Percentiles rank a stretch among this genome's conserved stretches.
These are phyloP conservation scores for Neodon shergylaensis DNA, from an alignment of 2,113 vertebrate genomes.

Conservation along the genomic window DNA sequence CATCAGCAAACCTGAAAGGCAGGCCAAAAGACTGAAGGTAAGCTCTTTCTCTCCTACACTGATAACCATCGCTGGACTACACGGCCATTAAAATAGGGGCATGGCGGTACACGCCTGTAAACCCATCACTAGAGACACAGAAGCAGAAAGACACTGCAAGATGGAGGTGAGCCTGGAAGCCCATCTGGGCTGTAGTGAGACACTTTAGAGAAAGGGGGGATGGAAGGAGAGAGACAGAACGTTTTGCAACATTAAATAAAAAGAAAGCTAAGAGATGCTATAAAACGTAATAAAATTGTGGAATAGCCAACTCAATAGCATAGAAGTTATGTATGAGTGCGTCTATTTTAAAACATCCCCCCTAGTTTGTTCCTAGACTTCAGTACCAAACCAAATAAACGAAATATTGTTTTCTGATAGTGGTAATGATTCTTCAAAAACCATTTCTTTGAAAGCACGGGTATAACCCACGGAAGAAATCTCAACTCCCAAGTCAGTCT, in stretches of 20 bases:
- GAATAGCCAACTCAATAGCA: neutral
- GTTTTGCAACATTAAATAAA: neutral
- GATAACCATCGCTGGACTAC: neutral
- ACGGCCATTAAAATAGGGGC: neutral
- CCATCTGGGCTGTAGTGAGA: neutral
- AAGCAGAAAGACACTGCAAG: neutral
- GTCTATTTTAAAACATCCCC: neutral
- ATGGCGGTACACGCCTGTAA: neutral
- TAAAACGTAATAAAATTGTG: neutral
- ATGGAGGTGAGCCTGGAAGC: neutral
- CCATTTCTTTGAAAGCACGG: neutral
- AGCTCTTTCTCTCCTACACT: neutral
- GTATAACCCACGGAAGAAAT: neutral
- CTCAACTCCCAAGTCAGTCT: neutral
- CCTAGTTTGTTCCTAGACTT: neutral
- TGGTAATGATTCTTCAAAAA: neutral
- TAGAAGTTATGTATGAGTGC: neutral
- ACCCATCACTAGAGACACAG: neutral
- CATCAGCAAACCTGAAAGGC: constrained; percentile 14
- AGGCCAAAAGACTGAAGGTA: neutral
- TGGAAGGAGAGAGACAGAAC: neutral
- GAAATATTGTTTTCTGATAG: neutral
- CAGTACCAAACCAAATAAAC: neutral
- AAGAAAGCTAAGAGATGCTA: neutral
- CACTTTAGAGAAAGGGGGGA: neutral